These are phyloP conservation scores for Trichopoda pennipes DNA, from an alignment of 2,888 invertebrate species.

Conservation along the genomic window DNA sequence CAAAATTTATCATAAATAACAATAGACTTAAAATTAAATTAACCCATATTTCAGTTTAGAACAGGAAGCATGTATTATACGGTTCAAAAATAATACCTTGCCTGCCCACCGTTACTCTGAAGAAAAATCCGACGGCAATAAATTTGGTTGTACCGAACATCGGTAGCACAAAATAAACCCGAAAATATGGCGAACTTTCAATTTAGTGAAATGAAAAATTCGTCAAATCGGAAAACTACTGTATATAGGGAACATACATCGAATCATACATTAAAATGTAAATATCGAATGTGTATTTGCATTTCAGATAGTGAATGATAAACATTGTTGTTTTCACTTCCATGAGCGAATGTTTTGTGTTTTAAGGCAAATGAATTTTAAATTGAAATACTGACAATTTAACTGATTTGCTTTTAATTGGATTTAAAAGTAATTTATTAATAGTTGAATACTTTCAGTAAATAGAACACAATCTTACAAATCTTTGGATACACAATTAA, in stretches of 20 bases:
- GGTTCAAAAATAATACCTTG: too few species aligned
- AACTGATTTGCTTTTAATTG: slow-evolving; percentile 61
- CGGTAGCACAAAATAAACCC: too few species aligned
- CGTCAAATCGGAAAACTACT: neutral
- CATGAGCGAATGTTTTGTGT: neutral
- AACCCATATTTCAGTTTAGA: too few species aligned
- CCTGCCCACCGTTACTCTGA: too few species aligned
- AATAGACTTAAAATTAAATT: too few species aligned
- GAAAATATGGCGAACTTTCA: too few species aligned
- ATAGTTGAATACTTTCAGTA: neutral
- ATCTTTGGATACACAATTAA: neutral
- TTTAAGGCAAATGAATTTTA: slow-evolving; percentile 51
- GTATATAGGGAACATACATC: neutral
- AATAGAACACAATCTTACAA: neutral
- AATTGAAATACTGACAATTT: slow-evolving; percentile 60
- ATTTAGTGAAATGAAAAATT: too few species aligned
- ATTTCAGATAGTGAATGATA: neutral
- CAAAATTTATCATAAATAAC: too few species aligned
- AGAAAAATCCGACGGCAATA: too few species aligned
- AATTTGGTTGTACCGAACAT: too few species aligned
- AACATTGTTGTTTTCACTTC: neutral
- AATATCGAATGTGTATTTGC: neutral
- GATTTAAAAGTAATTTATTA: slow-evolving; percentile 50
- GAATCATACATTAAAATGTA: neutral
- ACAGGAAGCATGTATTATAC: too few species aligned